Evolutionary conservation across 2,797 vertebrate genomes (phyloP).

Genomic region (Galaxias olidus): DNA sequence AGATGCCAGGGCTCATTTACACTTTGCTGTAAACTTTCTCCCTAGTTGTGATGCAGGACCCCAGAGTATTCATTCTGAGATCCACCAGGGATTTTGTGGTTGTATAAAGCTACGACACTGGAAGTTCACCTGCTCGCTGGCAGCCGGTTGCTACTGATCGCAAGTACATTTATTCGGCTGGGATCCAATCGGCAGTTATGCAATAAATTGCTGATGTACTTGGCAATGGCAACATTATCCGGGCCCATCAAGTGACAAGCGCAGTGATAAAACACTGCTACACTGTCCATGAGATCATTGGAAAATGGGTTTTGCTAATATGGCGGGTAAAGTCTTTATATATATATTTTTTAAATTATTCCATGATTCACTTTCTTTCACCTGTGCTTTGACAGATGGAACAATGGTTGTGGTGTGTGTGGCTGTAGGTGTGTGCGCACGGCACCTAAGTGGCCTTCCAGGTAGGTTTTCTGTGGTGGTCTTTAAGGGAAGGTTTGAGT

Average conservation of each 20-base stretch:
- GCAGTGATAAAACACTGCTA: constrained; percentile 43
- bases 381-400: constrained; percentile 52
- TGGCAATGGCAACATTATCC: constrained; percentile 57
- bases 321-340: constrained; percentile 31
- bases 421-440: too few relatives aligned
- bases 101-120: constrained; percentile 1
- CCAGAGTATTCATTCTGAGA: background rate
- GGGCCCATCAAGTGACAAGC: constrained; percentile 55
- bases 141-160: constrained; percentile 23
- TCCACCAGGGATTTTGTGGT: constrained; percentile 4
- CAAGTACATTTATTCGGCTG: constrained; percentile 38
- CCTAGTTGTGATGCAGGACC: constrained; percentile 20
- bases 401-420: constrained; percentile 40
- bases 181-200: constrained; percentile 53
- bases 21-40: constrained; percentile 19
- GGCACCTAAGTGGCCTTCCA: too few relatives aligned
- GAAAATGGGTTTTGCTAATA: constrained; percentile 54
- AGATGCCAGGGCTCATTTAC: constrained; percentile 32
- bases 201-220: constrained; percentile 64
- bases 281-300: constrained; percentile 50
- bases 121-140: constrained; percentile 18
- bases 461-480: too few relatives aligned
- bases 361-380: constrained; percentile 50
- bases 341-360: constrained; percentile 19
- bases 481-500: too few relatives aligned